These are phyloP conservation scores for Therioaphis trifolii DNA, from an alignment of 2,888 invertebrate genomes.

Conservation along the genomic window DNA sequence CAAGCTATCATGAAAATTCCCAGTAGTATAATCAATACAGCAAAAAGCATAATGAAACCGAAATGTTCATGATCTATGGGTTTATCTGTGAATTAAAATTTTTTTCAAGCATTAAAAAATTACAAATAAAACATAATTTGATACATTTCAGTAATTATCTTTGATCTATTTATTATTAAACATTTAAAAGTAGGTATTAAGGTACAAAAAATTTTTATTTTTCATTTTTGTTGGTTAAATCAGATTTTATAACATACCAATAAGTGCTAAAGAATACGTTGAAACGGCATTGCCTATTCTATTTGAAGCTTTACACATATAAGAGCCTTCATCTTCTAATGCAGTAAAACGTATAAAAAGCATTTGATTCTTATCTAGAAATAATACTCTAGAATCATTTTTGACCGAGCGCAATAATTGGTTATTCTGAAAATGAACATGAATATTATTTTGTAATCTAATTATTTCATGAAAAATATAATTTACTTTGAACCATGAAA, in stretches of 20 bases:
- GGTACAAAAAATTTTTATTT: too few relatives aligned
- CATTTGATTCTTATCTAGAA: constrained; percentile 68
- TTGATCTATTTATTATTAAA: too few relatives aligned
- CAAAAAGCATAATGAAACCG: constrained; percentile 65
- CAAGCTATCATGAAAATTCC: constrained; percentile 67
- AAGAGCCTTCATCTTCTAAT: constrained; percentile 74
- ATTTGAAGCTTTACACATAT: constrained; percentile 73
- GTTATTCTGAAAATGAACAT: constrained; percentile 66
- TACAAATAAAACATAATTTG: not conserved
- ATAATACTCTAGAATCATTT: constrained; percentile 67
- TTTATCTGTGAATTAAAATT: constrained; percentile 64
- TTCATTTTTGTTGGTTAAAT: too few relatives aligned
- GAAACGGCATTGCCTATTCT: constrained; percentile 69
- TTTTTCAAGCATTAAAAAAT: not conserved
- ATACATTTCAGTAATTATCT: not conserved
- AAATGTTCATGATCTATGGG: constrained; percentile 66
- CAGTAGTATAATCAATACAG: constrained; percentile 67
- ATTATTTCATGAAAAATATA: constrained; percentile 37
- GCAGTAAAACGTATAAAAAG: constrained; percentile 72
- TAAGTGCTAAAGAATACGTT: too few relatives aligned
- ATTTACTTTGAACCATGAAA: constrained; percentile 79
- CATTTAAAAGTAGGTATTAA: too few relatives aligned
- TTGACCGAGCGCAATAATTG: constrained; percentile 64
- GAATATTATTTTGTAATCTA: constrained; percentile 59
- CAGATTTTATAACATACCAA: too few relatives aligned